phyloP scores from a whole-genome alignment of 1,140 invertebrate genomes.

The Eubasilissa regina region DNA sequence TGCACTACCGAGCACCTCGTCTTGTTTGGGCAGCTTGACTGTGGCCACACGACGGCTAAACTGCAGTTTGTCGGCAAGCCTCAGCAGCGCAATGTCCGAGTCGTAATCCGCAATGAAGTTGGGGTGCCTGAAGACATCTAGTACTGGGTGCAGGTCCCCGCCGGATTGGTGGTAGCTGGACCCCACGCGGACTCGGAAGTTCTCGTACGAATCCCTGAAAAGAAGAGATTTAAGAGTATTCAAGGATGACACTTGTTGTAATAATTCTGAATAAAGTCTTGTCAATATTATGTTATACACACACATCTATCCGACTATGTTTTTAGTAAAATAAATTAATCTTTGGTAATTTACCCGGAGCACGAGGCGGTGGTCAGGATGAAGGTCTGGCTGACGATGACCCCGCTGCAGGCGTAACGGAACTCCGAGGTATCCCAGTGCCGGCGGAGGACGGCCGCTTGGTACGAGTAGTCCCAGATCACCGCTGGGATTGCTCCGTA shows the following conservation, averaged over 20 bases:
- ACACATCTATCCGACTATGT: too few relatives aligned
- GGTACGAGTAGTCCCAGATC: neutral
- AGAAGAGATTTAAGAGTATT: too few relatives aligned
- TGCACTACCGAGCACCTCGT: too few relatives aligned
- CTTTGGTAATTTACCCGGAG: neutral
- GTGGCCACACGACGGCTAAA: neutral
- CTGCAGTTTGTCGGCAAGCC: neutral
- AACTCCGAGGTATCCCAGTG: neutral
- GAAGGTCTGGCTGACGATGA: neutral
- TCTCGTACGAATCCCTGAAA: neutral
- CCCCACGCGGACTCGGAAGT: neutral
- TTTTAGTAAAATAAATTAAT: too few relatives aligned
- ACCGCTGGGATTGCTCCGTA: too few relatives aligned
- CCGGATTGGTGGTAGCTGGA: neutral
- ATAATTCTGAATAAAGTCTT: too few relatives aligned
- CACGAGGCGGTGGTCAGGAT: constrained; percentile 1
- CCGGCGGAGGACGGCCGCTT: neutral
- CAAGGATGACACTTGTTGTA: neutral
- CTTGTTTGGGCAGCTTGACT: neutral
- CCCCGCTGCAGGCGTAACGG: neutral
- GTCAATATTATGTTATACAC: too few relatives aligned
- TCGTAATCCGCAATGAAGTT: constrained; percentile 3
- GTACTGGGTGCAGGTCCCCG: neutral
- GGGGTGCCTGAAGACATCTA: neutral
- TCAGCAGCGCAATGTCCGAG: constrained; percentile 7